Conservation (phyloP, 2,113 vertebrate genomes). For the Phalacrocorax aristotelis region DNA sequence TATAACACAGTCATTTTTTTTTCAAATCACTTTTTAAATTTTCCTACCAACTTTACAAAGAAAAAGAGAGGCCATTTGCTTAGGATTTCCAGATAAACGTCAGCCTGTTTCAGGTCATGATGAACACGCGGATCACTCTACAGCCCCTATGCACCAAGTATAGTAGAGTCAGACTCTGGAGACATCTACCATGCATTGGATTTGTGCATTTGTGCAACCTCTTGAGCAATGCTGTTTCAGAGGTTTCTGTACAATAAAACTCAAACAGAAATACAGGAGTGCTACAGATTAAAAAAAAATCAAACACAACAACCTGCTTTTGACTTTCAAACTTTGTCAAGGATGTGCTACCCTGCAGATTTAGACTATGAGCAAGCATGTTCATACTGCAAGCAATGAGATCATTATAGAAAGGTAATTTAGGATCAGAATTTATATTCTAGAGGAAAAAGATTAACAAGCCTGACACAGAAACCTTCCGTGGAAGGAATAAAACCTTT, state of each 20-base stretch:
- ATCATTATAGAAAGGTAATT: slow-evolving; percentile 6
- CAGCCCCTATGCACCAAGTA: not conserved
- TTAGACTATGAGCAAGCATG: not conserved
- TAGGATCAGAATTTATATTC: not conserved
- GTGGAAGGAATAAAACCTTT: not conserved
- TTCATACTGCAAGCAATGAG: not conserved
- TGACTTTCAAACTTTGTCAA: slow-evolving; percentile 19
- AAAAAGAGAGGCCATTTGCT: not conserved
- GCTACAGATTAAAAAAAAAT: not conserved
- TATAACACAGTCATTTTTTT: not conserved
- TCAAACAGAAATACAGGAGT: not conserved
- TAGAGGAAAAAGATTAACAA: not conserved
- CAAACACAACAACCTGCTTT: not conserved
- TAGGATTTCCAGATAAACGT: not conserved
- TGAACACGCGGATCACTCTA: not conserved
- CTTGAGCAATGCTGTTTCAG: not conserved
- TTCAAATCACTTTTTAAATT: not conserved
- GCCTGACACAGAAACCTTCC: not conserved
- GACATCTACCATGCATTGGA: accelerated
- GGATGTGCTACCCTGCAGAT: not conserved
- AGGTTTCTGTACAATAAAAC: not conserved
- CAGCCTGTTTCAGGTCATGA: not conserved
- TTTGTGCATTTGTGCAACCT: not conserved
- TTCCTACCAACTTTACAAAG: not conserved
- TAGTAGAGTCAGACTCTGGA: not conserved